A percentile compares a stretch with the other conserved stretches of the same genome.
Conservation (phyloP, 2,888 invertebrate genomes). For the Synanthedon myopaeformis region DNA sequence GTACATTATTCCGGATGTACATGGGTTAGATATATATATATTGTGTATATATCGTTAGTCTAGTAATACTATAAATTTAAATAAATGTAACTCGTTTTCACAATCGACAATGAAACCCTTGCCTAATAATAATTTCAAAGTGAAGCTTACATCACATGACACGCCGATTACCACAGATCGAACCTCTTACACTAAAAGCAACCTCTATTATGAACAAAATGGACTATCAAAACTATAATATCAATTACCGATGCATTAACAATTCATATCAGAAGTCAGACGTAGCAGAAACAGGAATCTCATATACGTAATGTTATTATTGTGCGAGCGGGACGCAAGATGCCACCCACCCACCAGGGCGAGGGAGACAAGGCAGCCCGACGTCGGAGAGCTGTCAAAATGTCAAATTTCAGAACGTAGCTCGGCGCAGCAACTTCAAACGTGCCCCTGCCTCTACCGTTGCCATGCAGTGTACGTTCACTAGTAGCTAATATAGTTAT, state of each 20-base stretch:
- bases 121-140: slow-evolving; percentile 18
- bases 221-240: slow-evolving; percentile 66
- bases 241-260: slow-evolving; percentile 70
- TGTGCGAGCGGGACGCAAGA: slow-evolving; percentile 20
- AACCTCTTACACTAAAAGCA: slow-evolving; percentile 39
- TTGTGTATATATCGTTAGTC: no score
- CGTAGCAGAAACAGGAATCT: slow-evolving; percentile 64
- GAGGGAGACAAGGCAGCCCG: slow-evolving; percentile 47
- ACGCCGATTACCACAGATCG: slow-evolving; percentile 9
- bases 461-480: slow-evolving; percentile 47
- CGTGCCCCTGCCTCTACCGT: slow-evolving; percentile 64
- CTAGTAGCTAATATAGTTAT: slow-evolving; percentile 61
- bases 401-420: slow-evolving; percentile 69
- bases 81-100: no score
- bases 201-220: slow-evolving; percentile 43
- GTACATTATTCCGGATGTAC: no score
- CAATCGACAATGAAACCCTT: no score
- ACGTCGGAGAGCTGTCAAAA: slow-evolving; percentile 71
- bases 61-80: no score
- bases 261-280: slow-evolving; percentile 68
- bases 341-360: slow-evolving; percentile 22
- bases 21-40: no score
- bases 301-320: slow-evolving; percentile 60
- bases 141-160: slow-evolving; percentile 33
- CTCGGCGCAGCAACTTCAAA: slow-evolving; percentile 63